A percentile compares a stretch with the other conserved stretches of the same genome.
These are phyloP conservation scores for Anoplolepis gracilipes DNA, from an alignment of 1,140 invertebrate species.

Conservation along the genomic window DNA sequence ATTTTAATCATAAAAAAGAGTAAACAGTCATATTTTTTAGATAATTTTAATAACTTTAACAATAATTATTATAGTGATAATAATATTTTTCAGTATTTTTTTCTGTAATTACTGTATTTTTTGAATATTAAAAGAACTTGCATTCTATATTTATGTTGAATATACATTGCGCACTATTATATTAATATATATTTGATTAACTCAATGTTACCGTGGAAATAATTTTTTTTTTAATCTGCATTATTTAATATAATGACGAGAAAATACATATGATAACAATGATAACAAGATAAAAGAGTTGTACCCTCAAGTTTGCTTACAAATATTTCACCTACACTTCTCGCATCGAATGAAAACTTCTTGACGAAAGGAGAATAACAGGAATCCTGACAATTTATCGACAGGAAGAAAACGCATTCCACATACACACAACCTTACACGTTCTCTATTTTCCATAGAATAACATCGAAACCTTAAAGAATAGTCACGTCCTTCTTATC, in stretches of 20 bases:
- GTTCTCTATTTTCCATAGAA: conserved; percentile 31
- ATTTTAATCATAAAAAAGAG: too few species aligned
- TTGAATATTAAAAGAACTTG: background rate
- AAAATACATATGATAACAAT: conserved; percentile 13
- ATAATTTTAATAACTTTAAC: background rate
- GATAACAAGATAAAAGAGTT: conserved; percentile 44
- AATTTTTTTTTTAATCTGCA: background rate
- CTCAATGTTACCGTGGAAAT: background rate
- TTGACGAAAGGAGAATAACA: conserved; percentile 52
- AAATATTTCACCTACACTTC: conserved; percentile 65
- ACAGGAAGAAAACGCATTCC: conserved; percentile 57
- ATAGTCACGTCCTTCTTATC: conserved; percentile 11
- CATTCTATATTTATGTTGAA: background rate
- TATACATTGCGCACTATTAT: background rate
- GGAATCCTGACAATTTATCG: conserved; percentile 56
- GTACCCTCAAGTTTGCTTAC: conserved; percentile 47
- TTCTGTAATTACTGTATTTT: background rate
- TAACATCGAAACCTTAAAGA: conserved; percentile 53
- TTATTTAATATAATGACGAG: background rate
- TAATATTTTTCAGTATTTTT: background rate
- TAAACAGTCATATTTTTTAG: background rate
- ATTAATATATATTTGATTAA: background rate
- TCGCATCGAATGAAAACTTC: conserved; percentile 70
- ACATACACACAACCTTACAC: conserved; percentile 51
- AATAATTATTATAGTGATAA: background rate